phyloP scores from a whole-genome alignment of 2,888 invertebrate genomes.

The Oscheius sp. region DNA sequence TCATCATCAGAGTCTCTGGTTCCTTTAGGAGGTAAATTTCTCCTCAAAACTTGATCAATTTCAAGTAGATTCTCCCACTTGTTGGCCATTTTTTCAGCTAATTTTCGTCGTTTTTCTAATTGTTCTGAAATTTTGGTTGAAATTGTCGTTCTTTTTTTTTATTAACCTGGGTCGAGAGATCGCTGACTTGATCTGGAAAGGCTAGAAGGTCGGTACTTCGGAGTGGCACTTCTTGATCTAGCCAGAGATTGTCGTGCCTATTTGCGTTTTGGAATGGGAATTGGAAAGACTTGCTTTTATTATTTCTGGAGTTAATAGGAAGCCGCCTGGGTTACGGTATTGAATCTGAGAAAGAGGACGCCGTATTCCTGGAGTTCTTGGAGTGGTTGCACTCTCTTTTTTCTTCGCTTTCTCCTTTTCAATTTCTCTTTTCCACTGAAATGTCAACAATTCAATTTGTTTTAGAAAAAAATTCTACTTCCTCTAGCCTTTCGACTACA shows the following conservation, averaged over 20 bases:
- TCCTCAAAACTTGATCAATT: background rate
- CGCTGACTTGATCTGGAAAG: background rate
- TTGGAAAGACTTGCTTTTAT: background rate
- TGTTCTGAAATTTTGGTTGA: background rate
- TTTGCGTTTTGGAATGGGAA: too few relatives aligned
- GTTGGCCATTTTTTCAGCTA: constrained; percentile 1
- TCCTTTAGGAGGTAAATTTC: background rate
- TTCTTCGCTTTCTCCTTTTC: background rate
- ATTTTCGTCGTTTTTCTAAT: background rate
- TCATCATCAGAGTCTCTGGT: background rate
- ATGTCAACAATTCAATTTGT: background rate
- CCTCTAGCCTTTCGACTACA: constrained; percentile 12
- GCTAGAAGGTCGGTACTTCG: background rate
- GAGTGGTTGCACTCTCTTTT: background rate
- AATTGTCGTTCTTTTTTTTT: too few relatives aligned
- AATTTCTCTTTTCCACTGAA: constrained; percentile 19
- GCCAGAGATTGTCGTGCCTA: background rate
- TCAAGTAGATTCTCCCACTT: constrained; percentile 21
- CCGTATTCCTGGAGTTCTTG: background rate
- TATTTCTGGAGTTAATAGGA: constrained; percentile 24
- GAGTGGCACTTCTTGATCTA: constrained; percentile 10
- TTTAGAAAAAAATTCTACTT: too few relatives aligned
- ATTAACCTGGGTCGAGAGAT: background rate
- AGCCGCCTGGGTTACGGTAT: constrained; percentile 24
- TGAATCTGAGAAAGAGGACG: constrained; percentile 16